phyloP scores from a whole-genome alignment of 2,113 vertebrate species.

The Amazona vittata region DNA sequence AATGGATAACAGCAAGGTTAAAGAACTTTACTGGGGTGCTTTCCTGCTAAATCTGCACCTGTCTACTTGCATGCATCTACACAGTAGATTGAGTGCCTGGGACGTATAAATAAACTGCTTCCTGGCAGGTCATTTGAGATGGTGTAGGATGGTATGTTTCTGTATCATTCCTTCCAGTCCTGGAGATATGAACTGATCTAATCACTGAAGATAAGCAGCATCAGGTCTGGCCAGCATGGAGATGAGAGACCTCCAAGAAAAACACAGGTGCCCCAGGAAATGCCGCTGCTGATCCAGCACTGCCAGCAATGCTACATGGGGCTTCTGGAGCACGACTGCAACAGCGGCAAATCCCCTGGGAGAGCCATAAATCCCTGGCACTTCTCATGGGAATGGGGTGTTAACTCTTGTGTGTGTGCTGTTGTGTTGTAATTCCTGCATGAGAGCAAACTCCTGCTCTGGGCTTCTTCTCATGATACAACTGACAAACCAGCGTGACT shows the following conservation, averaged over 20 bases:
- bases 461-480: not conserved
- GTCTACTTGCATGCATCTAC: not conserved
- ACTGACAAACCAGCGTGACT: rapidly evolving
- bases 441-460: not conserved
- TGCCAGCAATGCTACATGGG: not conserved
- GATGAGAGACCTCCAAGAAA: constrained; percentile 51
- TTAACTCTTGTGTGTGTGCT: not conserved
- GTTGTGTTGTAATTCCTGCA: not conserved
- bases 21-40: not conserved
- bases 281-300: not conserved
- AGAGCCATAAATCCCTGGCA: not conserved
- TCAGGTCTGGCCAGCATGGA: not conserved
- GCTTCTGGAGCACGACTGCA: not conserved
- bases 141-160: constrained; percentile 48
- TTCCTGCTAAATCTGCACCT: constrained; percentile 13
- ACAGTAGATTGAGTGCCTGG: not conserved
- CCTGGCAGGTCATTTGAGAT: not conserved
- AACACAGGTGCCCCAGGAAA: constrained; percentile 68
- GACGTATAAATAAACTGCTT: constrained; percentile 12
- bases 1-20: not conserved
- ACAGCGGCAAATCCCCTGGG: not conserved
- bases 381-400: not conserved
- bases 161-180: constrained; percentile 26
- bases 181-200: constrained; percentile 34
- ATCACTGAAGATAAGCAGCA: not conserved